Conservation (phyloP, 1,140 invertebrate species). For the Mizuhopecten yessoensis region DNA sequence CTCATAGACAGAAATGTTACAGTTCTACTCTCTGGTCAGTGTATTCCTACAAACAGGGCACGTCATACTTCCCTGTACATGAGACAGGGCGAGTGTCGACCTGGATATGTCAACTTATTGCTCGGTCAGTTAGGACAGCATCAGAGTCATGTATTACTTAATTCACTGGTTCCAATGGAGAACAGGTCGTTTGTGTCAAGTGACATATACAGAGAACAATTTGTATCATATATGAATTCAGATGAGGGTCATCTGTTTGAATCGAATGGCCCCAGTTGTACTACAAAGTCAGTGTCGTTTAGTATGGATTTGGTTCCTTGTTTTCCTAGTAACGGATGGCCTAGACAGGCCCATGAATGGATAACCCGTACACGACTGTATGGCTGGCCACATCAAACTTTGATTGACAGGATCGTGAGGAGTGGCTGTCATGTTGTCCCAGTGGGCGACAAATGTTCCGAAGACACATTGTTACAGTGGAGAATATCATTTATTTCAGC, state of each 20-base stretch:
- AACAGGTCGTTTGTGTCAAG: background rate
- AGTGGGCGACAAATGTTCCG: background rate
- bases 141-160: background rate
- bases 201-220: background rate
- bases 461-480: constrained; percentile 23
- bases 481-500: constrained; percentile 50
- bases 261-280: background rate
- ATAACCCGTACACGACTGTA: background rate
- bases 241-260: background rate
- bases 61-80: background rate
- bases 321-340: background rate
- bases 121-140: background rate
- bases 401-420: background rate
- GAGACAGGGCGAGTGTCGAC: background rate
- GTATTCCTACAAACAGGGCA: background rate
- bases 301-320: background rate
- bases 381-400: constrained; percentile 7
- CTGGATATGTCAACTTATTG: background rate
- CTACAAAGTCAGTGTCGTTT: background rate
- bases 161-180: background rate
- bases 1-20: background rate
- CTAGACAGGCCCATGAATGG: background rate
- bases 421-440: constrained; percentile 45
- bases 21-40: background rate
- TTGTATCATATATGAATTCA: background rate